Evolutionary conservation across 2,113 vertebrate species (phyloP).

Genomic region (Strix aluco): DNA sequence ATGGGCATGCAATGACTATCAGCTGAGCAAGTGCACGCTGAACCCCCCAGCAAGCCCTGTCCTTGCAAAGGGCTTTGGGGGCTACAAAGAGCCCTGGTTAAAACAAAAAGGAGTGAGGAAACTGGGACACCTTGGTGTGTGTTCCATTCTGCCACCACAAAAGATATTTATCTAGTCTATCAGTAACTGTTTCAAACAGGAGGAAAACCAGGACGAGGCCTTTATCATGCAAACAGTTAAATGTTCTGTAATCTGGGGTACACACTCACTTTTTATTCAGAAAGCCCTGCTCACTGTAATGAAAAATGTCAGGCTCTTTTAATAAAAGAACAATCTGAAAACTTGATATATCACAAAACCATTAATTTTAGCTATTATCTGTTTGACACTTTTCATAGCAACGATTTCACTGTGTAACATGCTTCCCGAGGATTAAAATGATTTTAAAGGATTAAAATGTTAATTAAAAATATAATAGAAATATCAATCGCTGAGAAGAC

Average conservation of each 20-base stretch:
- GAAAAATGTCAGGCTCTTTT: conserved; percentile 60
- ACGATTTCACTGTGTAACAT: conserved; percentile 69
- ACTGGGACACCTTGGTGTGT: not conserved
- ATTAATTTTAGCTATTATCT: conserved; percentile 78
- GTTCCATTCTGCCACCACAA: not conserved
- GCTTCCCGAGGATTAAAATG: conserved; percentile 72
- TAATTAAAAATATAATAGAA: conserved; percentile 78
- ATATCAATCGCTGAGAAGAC: conserved; percentile 66
- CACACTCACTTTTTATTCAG: conserved; percentile 58
- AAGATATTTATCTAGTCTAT: conserved; percentile 44
- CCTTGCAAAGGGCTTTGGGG: not conserved
- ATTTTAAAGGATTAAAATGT: conserved; percentile 79
- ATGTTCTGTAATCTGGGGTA: conserved; percentile 56
- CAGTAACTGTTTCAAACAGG: conserved; percentile 30
- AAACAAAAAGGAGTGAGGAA: not conserved
- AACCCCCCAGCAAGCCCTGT: not conserved
- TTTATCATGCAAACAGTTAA: conserved; percentile 55
- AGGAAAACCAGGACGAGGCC: not conserved
- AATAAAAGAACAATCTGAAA: conserved; percentile 75
- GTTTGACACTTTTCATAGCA: conserved; percentile 73
- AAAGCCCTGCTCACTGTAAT: conserved; percentile 42
- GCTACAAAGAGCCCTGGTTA: not conserved
- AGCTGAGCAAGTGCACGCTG: not conserved
- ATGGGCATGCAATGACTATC: not conserved
- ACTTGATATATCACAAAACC: conserved; percentile 75